Conservation (phyloP, 2,797 vertebrate species). For the Sebastes umbrosus region DNA sequence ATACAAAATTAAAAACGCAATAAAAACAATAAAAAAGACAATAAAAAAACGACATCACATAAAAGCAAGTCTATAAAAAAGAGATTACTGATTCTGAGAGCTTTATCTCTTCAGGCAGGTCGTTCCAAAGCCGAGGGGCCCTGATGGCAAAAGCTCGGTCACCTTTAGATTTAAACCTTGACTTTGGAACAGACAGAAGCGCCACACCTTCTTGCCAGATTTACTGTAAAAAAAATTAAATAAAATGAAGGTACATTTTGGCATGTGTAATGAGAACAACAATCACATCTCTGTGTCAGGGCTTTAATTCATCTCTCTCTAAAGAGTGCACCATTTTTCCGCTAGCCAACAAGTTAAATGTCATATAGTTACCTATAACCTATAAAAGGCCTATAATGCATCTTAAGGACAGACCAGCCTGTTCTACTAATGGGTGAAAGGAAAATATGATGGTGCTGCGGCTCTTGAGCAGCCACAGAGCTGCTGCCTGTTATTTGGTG, state of each 20-base stretch:
- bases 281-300: not conserved
- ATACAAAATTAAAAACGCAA: not conserved
- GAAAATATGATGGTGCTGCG: not conserved
- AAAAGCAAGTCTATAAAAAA: no score
- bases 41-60: not conserved
- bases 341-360: not conserved
- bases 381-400: not conserved
- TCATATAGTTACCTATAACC: not conserved
- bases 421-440: not conserved
- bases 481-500: not conserved
- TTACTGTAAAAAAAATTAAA: not conserved
- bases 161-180: no score
- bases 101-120: no score
- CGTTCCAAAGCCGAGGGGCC: no score
- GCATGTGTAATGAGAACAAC: not conserved
- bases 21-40: not conserved
- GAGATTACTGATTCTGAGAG: no score
- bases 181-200: no score
- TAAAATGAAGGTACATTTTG: not conserved
- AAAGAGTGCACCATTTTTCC: not conserved
- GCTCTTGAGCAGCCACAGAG: not conserved
- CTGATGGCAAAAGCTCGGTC: no score
- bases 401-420: not conserved
- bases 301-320: not conserved
- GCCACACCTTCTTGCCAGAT: no score